Evolutionary conservation across 2,888 invertebrate species (phyloP), one percentile per base, ranked within the genome.

Genomic region (Tetheella fluctuosa): DNA sequence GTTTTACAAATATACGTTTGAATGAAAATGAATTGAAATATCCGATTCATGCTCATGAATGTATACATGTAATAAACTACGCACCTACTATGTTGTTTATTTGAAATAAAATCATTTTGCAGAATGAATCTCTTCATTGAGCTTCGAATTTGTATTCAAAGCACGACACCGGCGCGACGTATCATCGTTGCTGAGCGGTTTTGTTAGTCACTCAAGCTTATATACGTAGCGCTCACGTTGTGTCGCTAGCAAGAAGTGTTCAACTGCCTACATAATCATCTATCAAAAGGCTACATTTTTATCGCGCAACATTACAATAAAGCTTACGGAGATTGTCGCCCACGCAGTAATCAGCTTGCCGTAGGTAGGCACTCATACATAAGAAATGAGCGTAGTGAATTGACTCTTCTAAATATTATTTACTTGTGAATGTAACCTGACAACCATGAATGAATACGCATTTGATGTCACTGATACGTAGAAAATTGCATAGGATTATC

Each of bases 301-400:
- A 64, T 62, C 73, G 75, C 69, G 67, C 73, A 77, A 34, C 34
- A 34, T 34, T 30, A 34, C 13, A 34, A 34, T 34, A 13, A 1
- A 67, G 59, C 63, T 53, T 81, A 78, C 71, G 70, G 73, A 81
- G 80, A 80, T 76, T 73, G 71, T 74, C 84, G 80, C 89, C 90
- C 80, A 89, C 89, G 77, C 83, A 73, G 64, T 79, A 83, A 79
- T 84, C 76, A 74, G 63, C 65, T 68, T 70, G 80, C 78, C 84
- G 7, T 48, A 48, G 17, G 48, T 20, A 48, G 15, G 79, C 86
- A 85, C 81, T 78, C 73, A 70, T 79, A 77, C 75, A 81, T 34
- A 39, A 39, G 39, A 15, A 77, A 79, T 75, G 68, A 64, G 65
- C 63, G 67, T 65, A 63, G 12, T 67, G 61, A 68, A 73, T 68